Evolutionary conservation across 1,140 invertebrate genomes (phyloP), one percentile per base, ranked within the genome.

Genomic region (Paraescarpia echinospica): DNA sequence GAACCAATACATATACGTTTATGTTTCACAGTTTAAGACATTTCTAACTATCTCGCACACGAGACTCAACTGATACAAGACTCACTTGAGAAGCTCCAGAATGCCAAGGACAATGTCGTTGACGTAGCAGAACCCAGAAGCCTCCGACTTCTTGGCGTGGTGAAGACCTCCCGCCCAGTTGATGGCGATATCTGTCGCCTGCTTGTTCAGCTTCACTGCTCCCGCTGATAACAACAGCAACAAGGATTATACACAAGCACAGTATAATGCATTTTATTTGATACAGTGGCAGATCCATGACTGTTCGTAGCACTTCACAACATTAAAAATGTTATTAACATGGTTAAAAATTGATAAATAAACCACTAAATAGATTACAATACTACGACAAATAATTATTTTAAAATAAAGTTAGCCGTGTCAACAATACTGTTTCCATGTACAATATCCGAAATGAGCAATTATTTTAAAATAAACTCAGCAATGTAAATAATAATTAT

Each of bases 91-190:
- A 27, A 99, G 96, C 96, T 99, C 99, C 92, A 99, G 96, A 94
- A 99, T 99, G 0, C 98, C 99, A 93, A 99, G 98, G 0, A 99
- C 99, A 94, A 99, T 99, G 95, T 99, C 99, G 95, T 99, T 99
- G 0, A 99, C 98, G 95, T 99, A 99, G 96, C 99, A 99, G 95
- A 99, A 99, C 41, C 98, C 98, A 18, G 98, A 99, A 0, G 99
- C 99, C 96, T 99, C 99, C 95, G 99, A 99, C 96, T 99, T 99
- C 96, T 99, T 99, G 0, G 99, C 99, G 96, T 99, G 99, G 97
- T 99, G 99, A 34, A 99, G 96, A 1, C 99, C 99, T n/a, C 99
- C 99, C 8, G 98, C 99, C 99, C 99, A 99, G 96, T 99, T 99
- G 34, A 99, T 98, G 14, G 99, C 99, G 94, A 99, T 99, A 95